phyloP scores from a whole-genome alignment of 2,888 invertebrate species.

The Ferdinandea cuprea region DNA sequence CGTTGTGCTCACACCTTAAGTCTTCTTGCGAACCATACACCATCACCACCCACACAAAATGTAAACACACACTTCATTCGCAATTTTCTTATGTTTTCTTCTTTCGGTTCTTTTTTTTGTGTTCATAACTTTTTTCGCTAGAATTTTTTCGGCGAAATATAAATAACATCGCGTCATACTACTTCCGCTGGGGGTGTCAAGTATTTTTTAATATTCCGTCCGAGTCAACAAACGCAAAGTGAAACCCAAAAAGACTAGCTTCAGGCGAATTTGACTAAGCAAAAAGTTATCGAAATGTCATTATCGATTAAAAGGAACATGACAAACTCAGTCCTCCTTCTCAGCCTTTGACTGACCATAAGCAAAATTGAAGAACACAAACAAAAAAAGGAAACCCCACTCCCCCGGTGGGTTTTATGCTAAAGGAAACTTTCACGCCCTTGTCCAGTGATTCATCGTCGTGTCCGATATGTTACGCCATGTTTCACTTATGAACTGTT shows the following conservation, averaged over 20 bases:
- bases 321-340: not conserved
- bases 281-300: constrained; percentile 8
- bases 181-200: constrained; percentile 34
- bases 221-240: not conserved
- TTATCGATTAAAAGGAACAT: constrained; percentile 3
- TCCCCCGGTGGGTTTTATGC: not conserved
- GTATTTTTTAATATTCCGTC: constrained; percentile 44
- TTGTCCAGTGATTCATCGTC: constrained; percentile 28
- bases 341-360: constrained; percentile 10
- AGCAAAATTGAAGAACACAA: not conserved
- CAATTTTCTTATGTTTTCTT: not conserved
- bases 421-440: constrained; percentile 2
- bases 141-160: constrained; percentile 23
- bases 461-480: constrained; percentile 8
- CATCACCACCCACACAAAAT: constrained; percentile 14
- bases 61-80: constrained; percentile 20
- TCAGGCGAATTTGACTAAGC: not conserved
- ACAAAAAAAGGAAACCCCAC: not conserved
- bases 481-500: not conserved
- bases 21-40: not conserved
- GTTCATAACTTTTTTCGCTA: not conserved
- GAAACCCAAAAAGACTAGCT: constrained; percentile 12
- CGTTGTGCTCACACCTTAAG: constrained; percentile 1
- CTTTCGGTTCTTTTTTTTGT: not conserved
- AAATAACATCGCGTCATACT: constrained; percentile 27